These are phyloP conservation scores for Pempheris klunzingeri DNA, from an alignment of 2,797 vertebrate species.

Conservation along the genomic window DNA sequence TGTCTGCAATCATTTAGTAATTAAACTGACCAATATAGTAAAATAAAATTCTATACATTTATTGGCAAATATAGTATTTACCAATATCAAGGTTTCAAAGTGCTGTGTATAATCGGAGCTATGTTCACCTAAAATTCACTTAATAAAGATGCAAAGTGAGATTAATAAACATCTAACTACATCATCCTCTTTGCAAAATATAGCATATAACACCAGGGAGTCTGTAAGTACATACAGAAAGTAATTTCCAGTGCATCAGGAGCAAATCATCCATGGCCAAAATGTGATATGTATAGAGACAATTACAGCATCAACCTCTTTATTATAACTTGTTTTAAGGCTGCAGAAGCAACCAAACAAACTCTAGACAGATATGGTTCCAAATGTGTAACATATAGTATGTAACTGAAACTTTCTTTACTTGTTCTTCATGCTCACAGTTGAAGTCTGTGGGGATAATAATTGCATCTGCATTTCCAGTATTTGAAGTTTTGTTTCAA, in stretches of 20 bases:
- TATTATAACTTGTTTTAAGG: neutral
- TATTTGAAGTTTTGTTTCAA: constrained; percentile 22
- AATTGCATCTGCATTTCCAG: constrained; percentile 18
- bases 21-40: constrained; percentile 65
- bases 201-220: constrained; percentile 19
- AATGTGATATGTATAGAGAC: constrained; percentile 22
- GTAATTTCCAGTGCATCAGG: constrained; percentile 26
- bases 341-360: constrained; percentile 21
- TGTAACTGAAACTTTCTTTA: neutral
- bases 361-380: constrained; percentile 2
- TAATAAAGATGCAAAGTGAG: constrained; percentile 64
- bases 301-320: constrained; percentile 16
- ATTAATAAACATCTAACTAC: constrained; percentile 56
- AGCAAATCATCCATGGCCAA: constrained; percentile 14
- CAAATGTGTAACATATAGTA: neutral
- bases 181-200: constrained; percentile 55
- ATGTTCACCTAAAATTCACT: constrained; percentile 62
- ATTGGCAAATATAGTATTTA: constrained; percentile 59
- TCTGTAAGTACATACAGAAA: constrained; percentile 35
- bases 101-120: constrained; percentile 54
- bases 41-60: constrained; percentile 71
- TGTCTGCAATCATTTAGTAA: constrained; percentile 72
- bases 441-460: constrained; percentile 15
- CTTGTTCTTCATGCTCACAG: neutral
- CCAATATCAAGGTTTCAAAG: constrained; percentile 65